These are phyloP conservation scores for Metaphire vulgaris DNA, from an alignment of 1,140 invertebrate genomes.

Conservation along the genomic window DNA sequence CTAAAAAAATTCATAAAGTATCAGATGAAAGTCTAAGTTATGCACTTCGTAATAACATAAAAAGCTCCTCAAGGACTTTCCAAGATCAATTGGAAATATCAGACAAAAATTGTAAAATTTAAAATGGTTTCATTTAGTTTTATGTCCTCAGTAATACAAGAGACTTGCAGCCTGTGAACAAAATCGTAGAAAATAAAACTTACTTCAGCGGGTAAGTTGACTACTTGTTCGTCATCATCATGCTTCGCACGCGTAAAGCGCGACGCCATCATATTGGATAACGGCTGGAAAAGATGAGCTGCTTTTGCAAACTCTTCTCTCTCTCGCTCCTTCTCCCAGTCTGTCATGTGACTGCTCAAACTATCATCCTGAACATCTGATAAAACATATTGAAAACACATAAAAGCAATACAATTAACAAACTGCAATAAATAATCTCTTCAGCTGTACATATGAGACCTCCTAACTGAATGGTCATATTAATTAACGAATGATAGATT, in stretches of 20 bases:
- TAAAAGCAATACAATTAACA: neutral
- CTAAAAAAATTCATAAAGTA: conserved; percentile 28
- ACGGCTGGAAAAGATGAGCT: conserved; percentile 64
- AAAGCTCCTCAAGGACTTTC: too few species aligned
- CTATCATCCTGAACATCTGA: conserved; percentile 38
- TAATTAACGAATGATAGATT: too few species aligned
- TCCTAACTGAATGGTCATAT: too few species aligned
- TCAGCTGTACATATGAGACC: too few species aligned
- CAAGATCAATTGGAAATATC: conserved; percentile 32
- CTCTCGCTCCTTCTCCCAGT: conserved; percentile 77
- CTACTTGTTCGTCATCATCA: conserved; percentile 44
- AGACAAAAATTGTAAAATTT: neutral
- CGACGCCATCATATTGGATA: conserved; percentile 63
- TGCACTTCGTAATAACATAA: too few species aligned
- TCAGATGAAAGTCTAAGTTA: neutral
- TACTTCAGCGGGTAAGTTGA: conserved; percentile 42
- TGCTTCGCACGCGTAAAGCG: conserved; percentile 59
- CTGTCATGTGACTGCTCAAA: conserved; percentile 57
- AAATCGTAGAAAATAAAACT: neutral
- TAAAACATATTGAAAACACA: conserved; percentile 12
- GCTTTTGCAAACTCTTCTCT: conserved; percentile 73
- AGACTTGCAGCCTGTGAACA: too few species aligned
- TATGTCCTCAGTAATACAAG: too few species aligned
- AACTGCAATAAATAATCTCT: neutral
- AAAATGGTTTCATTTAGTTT: neutral